A percentile compares a stretch with the other conserved stretches of the same genome.
These are phyloP conservation scores for Dendrolimus houi DNA, from an alignment of 2,888 invertebrate genomes.

Conservation along the genomic window DNA sequence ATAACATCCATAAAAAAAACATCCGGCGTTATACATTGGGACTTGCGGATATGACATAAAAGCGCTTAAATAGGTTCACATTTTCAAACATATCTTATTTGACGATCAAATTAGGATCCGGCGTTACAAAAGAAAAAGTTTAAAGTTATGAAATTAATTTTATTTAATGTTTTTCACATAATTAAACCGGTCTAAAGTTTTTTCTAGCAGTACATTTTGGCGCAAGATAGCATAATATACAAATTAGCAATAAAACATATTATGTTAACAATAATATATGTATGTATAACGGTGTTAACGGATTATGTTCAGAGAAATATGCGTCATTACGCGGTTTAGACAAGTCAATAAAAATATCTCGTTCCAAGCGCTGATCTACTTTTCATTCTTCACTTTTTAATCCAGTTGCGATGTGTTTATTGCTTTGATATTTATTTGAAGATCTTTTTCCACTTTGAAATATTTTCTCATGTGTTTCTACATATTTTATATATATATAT, in stretches of 20 bases:
- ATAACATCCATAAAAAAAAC: too few relatives aligned
- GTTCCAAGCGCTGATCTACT: conserved; percentile 23
- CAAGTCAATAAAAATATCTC: conserved; percentile 21
- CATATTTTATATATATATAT: too few relatives aligned
- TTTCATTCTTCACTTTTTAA: conserved; percentile 6
- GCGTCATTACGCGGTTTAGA: not conserved
- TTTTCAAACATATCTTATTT: not conserved
- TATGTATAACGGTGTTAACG: not conserved
- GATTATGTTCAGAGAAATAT: not conserved
- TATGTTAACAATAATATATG: not conserved
- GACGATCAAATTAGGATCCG: not conserved
- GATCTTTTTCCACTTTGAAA: not conserved
- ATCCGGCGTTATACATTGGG: too few relatives aligned
- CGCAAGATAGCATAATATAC: not conserved
- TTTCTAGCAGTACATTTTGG: not conserved
- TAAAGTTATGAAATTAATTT: not conserved
- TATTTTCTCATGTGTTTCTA: not conserved
- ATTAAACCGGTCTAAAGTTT: not conserved
- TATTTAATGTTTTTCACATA: not conserved
- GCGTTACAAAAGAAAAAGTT: not conserved
- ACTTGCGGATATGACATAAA: too few relatives aligned
- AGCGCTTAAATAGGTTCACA: not conserved
- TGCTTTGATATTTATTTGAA: conserved; percentile 2
- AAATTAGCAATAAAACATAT: not conserved
- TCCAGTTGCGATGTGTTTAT: conserved; percentile 24